Evolutionary conservation across 1,140 invertebrate species (phyloP), one percentile per base, ranked within the genome.

Genomic region (Andrena cerasifolii): DNA sequence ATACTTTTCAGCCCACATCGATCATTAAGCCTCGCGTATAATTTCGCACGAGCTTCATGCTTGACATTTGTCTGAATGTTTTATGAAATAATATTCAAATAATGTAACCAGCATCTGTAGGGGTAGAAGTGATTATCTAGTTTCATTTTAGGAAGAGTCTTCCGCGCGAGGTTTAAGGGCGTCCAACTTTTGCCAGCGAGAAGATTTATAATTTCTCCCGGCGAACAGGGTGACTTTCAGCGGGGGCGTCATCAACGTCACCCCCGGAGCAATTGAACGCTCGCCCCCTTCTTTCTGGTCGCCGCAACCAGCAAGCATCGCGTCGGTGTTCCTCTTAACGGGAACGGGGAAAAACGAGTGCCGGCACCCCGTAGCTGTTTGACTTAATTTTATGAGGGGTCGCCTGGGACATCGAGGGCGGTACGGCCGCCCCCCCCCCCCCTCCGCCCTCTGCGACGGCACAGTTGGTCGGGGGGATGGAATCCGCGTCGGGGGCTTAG

Each of bases 311-410:
- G 80, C n/a, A 54, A n/a, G 3, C 78, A 74, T 79, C 73, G 70
- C 75, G 61, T 62, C 62, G 80, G 67, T 75, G 70, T 79, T 80
- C 82, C 83, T 83, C 83, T 80, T 83, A 75, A 78, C 68, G 49
- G 78, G 68, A 71, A 78, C 79, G 62, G 77, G 72, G 82, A 87
- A 88, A 88, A 88, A 74, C 81, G 83, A 87, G 78, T 80, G 68
- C 49, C 53, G 68, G 81, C 85, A 88, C 78, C 88, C 86, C 80
- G 81, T 75, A 65, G 84, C 87, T 89, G 88, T 90, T 89, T 90
- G 89, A 89, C 89, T 90, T 90, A 90, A 90, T 90, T 90, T 90
- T 88, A 88, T 51, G 89, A 88, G 80, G 88, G 87, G 87, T 88
- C 82, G 84, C 76, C 33, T 75, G 79, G 72, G 85, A 87, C 80